Base-by-base conservation (phyloP, 2,113 vertebrate species). In the Perognathus longimembris region DNA sequence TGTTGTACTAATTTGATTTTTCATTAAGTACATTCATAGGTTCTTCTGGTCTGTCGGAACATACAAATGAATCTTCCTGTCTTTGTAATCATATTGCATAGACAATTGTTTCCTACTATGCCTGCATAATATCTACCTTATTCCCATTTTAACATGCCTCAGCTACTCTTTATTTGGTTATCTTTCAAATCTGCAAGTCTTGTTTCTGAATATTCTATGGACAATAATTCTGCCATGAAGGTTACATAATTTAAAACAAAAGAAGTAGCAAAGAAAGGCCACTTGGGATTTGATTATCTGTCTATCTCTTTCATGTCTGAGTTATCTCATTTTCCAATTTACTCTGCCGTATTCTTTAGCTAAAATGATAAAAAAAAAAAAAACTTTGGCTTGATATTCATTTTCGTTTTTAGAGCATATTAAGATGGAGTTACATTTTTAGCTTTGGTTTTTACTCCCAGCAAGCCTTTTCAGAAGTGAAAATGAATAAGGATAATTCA, bases 161-260 rank as follows among this genome's bases (percentile, higher is more conserved):
- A n/a, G 4, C 73, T 92, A 50, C 17, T 34, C 45, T 94, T 95
- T 84, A 45, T 61, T 76, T 54, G 82, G 63, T 77, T 89, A 36
- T 63, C 36, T 88, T 84, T 94, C 34, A 67, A 34, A 70, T 90
- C 75, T 92, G 61, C 40, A 94, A 81, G 32, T 85, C 90, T 88
- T 78, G 21, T 34, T 81, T 90, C 38, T 80, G 28, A 93, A 42
- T 26, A 82, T 45, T 90, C 66, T 86, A 34, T 71, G 64, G 74
- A 84, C 94, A 85, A 63, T 28, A 69, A 79, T 73, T 63, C 63
- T 94, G 45, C 88, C 57, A 3, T 24, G 17, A 73, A 57, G 45
- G 9, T 85, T 84, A 71, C 32, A 9, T 92, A 88, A 73, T 88
- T 88, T 32, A 73, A 84, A 94, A 88, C 73, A 90, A 90, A 76